Percentiles rank a stretch among this genome's conserved stretches.
These are phyloP conservation scores for Tholera decimalis DNA, from an alignment of 2,888 invertebrate species.

Conservation along the genomic window DNA sequence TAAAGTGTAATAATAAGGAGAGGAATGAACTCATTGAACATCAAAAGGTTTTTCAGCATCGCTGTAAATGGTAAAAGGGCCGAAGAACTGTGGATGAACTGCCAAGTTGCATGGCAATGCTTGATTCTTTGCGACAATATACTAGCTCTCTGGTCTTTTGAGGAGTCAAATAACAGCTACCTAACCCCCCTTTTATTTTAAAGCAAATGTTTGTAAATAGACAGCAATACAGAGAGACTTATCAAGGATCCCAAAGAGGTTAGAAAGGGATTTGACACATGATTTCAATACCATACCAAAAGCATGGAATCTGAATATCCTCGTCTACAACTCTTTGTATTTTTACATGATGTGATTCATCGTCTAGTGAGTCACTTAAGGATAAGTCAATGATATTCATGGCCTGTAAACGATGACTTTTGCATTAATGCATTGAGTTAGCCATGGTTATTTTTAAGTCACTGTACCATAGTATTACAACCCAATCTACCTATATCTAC, in stretches of 20 bases:
- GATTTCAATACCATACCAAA: conserved; percentile 1
- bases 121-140: neutral
- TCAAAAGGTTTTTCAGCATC: no score
- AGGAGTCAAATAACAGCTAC: neutral
- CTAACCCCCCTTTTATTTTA: neutral
- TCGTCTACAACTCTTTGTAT: conserved; percentile 12
- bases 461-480: conserved; percentile 17
- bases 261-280: neutral
- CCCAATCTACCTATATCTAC: neutral
- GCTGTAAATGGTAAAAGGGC: no score
- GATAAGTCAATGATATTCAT: conserved; percentile 41
- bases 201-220: neutral
- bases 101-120: neutral
- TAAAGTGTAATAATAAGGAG: no score
- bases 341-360: conserved; percentile 37
- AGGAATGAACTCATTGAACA: no score
- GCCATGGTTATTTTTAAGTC: conserved; percentile 37
- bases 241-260: neutral
- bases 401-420: conserved; percentile 42
- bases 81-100: neutral
- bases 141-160: neutral
- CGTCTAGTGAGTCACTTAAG: conserved; percentile 40
- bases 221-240: neutral
- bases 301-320: neutral
- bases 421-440: conserved; percentile 47